Evolutionary conservation across 2,797 vertebrate genomes (phyloP), one percentile per base, ranked within the genome.

Genomic region (Ataeniobius toweri): DNA sequence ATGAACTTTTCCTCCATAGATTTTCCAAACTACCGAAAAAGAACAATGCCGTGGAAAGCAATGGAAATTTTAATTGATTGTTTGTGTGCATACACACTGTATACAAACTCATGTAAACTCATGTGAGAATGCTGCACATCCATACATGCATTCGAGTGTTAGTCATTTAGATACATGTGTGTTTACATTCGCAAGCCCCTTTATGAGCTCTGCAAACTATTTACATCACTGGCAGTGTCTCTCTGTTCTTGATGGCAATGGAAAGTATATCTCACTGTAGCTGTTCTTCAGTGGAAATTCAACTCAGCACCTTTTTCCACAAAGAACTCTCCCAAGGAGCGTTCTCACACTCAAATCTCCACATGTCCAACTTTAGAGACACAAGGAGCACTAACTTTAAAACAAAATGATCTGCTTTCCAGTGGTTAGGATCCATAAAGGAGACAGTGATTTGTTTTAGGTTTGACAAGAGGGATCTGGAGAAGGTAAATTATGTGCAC

Each of bases 261-360:
- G 94, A 94, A 94, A 94, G 78, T 91, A 91, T 92, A 91, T 88
- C 88, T 94, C 92, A 91, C 89, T 93, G 88, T 79, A 89, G 89
- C 86, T 86, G 76, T 84, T 87, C 73, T 85, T 82, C 74, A 77
- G 86, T 92, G 88, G 89, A 94, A 93, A 91, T 87, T 89, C 77
- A 87, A 83, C 91, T 92, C 88, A 85, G 88, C 90, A 92, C 92
- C 91, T 94, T 92, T 93, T 91, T 91, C 76, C n/a, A 74, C 74
- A 58, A 50, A 79, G 59, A 83, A 75, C 13, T 31, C 82, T 83
- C 83, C 85, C 16, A 63, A 53, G 4, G 79, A 80, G 80, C 36
- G 2, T 58, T 85, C 78, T 74, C 86, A 88, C 87, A 46, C 67
- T 46, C n/a, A n/a, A n/a, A 48, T 89, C 44, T 81, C 81, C 83